phyloP scores from a whole-genome alignment of 1,140 invertebrate species.

The Ruditapes philippinarum region DNA sequence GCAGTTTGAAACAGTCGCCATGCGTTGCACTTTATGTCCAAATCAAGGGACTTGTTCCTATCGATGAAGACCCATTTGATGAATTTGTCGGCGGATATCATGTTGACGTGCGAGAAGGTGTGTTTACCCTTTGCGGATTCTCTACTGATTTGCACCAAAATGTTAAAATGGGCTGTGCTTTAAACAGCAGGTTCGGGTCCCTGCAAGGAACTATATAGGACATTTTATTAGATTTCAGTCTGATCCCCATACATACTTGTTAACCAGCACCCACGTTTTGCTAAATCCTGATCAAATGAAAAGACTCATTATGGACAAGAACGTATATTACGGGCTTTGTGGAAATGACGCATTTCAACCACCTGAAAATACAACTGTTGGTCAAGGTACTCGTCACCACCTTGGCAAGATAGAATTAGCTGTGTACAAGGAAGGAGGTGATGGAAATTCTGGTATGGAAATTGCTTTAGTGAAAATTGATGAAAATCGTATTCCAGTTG shows the following conservation, averaged over 20 bases:
- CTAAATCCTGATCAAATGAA: not conserved
- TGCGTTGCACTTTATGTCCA: too few relatives aligned
- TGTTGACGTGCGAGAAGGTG: too few relatives aligned
- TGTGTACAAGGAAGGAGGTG: not conserved
- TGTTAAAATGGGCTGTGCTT: not conserved
- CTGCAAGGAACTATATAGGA: not conserved
- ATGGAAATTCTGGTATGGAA: not conserved
- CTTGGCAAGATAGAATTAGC: not conserved
- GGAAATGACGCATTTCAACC: too few relatives aligned
- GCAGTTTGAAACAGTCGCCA: not conserved
- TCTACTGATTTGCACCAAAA: not conserved
- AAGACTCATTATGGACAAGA: not conserved
- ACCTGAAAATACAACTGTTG: too few relatives aligned
- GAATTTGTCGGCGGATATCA: not conserved
- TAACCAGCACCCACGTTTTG: constrained; percentile 9
- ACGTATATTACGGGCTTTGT: too few relatives aligned
- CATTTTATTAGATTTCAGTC: not conserved
- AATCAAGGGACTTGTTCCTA: not conserved
- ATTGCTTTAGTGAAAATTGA: not conserved
- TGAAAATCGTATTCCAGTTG: not conserved
- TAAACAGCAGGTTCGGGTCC: too few relatives aligned
- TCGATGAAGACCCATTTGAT: constrained; percentile 2
- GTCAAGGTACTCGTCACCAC: not conserved
- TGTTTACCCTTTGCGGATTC: too few relatives aligned
- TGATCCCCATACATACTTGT: not conserved